Conservation (phyloP, 1,140 invertebrate species). For the Philopotamus ludificatus region DNA sequence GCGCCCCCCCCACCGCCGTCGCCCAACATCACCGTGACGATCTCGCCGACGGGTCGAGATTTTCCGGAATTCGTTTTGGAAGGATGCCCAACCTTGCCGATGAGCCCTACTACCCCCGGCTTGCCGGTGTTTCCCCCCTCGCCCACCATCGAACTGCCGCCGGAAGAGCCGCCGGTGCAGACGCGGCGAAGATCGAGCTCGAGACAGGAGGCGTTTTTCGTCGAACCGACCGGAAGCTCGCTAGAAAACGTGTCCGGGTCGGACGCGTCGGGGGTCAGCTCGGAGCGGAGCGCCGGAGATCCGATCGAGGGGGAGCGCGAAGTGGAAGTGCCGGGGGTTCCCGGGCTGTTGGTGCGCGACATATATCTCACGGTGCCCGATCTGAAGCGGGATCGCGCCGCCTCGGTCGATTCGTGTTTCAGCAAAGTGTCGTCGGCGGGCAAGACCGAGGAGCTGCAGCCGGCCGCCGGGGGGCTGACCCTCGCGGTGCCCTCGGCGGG, state of each 20-base stretch:
- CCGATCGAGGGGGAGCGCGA: constrained; percentile 56
- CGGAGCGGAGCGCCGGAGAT: constrained; percentile 51
- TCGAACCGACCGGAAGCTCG: constrained; percentile 66
- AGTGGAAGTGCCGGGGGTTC: constrained; percentile 47
- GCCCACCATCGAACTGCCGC: constrained; percentile 56
- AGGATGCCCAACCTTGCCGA: constrained; percentile 57
- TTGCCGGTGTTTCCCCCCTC: constrained; percentile 44
- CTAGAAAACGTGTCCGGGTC: constrained; percentile 58
- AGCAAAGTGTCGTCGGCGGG: constrained; percentile 67
- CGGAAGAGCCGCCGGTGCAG: constrained; percentile 50
- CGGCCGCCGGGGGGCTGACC: constrained; percentile 59
- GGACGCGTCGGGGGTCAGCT: constrained; percentile 51
- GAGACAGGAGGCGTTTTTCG: constrained; percentile 76
- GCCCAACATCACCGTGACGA: constrained; percentile 66
- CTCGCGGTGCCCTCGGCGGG: constrained; percentile 65
- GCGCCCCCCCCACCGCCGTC: constrained; percentile 44
- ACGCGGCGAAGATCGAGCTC: constrained; percentile 65
- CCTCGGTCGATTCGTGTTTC: constrained; percentile 80
- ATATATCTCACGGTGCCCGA: constrained; percentile 82
- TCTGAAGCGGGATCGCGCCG: constrained; percentile 75
- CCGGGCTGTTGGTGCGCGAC: constrained; percentile 59
- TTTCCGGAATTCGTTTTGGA: constrained; percentile 48
- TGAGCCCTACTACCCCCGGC: constrained; percentile 48
- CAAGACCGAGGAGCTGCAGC: constrained; percentile 66
- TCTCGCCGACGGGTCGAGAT: constrained; percentile 58